Conservation (phyloP, 2,797 vertebrate genomes). For the Mormyrops boulengeri region DNA sequence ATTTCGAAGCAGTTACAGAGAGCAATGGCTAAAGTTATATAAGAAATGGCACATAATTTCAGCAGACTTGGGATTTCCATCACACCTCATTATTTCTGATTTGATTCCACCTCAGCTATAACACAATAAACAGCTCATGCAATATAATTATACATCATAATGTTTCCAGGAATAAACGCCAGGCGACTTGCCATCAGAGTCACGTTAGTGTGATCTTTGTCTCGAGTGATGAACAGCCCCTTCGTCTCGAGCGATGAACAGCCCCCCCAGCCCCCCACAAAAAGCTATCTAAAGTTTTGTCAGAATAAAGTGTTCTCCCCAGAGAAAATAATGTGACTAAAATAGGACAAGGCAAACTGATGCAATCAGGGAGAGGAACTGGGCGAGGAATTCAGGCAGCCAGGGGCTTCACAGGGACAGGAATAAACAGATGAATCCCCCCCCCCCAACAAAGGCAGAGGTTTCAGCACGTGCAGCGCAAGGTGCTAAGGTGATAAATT, state of each 20-base stretch:
- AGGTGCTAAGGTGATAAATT: neutral
- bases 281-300: conserved; percentile 14
- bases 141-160: neutral
- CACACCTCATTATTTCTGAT: conserved; percentile 14
- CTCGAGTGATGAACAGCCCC: neutral
- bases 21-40: neutral
- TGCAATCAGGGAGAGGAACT: conserved; percentile 13
- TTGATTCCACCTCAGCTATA: neutral
- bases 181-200: neutral
- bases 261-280: neutral
- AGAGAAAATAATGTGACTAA: neutral
- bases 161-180: conserved; percentile 10
- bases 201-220: neutral
- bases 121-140: neutral
- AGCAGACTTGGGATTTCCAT: conserved; percentile 2
- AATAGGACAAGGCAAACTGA: conserved; percentile 2
- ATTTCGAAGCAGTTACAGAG: neutral
- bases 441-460: neutral
- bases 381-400: neutral
- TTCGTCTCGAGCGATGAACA: too few relatives aligned
- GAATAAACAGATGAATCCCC: neutral
- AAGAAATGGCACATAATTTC: neutral
- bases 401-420: neutral
- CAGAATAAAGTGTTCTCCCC: neutral
- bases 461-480: neutral